A percentile compares a stretch with the other conserved stretches of the same genome.
Conservation (phyloP, 1,140 invertebrate genomes). For the Diachasma alloeum region DNA sequence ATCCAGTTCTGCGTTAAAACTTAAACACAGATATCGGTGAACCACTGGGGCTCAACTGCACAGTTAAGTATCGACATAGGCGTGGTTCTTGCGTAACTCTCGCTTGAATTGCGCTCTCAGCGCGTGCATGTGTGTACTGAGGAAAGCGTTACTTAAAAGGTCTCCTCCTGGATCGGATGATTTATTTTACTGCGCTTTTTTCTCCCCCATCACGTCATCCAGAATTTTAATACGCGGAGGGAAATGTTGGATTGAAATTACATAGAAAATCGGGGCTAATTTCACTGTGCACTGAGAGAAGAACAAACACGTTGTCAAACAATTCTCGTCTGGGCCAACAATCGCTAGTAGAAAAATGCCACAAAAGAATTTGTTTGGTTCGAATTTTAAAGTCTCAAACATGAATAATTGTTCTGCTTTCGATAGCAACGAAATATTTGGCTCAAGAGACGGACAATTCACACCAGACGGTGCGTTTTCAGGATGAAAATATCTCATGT, state of each 20-base stretch:
- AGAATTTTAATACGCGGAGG: background rate
- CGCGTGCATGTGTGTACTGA: conserved; percentile 11
- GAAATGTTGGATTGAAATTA: background rate
- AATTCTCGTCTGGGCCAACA: too few relatives aligned
- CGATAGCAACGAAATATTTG: too few relatives aligned
- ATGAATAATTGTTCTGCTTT: too few relatives aligned
- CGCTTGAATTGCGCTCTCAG: conserved; percentile 37
- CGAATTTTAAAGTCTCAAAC: too few relatives aligned
- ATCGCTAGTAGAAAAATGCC: too few relatives aligned
- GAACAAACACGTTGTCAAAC: too few relatives aligned
- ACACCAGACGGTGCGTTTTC: too few relatives aligned
- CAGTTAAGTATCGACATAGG: conserved; percentile 49
- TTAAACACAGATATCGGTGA: conserved; percentile 25
- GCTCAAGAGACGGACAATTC: too few relatives aligned
- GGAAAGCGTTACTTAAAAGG: conserved; percentile 19
- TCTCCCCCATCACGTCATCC: background rate
- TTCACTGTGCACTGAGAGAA: too few relatives aligned
- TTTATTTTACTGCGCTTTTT: background rate
- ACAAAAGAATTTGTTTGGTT: too few relatives aligned
- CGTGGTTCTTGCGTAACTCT: conserved; percentile 63
- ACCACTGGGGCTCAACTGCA: conserved; percentile 36
- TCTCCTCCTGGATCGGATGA: background rate
- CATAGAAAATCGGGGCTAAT: too few relatives aligned
- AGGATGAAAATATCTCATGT: too few relatives aligned
- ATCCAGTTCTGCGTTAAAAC: conserved; percentile 19